A percentile compares a stretch with the other conserved stretches of the same genome.
These are phyloP conservation scores for Nasonia vitripennis DNA, from an alignment of 1,140 invertebrate species.

Conservation along the genomic window DNA sequence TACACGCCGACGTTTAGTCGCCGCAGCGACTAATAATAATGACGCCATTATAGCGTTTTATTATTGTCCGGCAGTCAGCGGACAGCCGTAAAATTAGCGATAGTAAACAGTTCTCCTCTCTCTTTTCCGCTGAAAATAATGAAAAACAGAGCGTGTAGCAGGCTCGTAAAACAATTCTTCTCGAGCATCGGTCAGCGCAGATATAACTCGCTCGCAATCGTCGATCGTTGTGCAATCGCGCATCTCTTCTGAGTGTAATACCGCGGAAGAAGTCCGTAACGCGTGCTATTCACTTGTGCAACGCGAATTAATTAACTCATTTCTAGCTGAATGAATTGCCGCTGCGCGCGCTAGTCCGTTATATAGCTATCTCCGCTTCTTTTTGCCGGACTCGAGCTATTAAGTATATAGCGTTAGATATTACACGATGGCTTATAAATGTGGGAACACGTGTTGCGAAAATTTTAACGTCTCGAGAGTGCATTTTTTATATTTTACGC, in stretches of 20 bases:
- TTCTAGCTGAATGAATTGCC: not conserved
- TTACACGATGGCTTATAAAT: not conserved
- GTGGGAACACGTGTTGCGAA: not conserved
- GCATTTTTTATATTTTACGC: not conserved
- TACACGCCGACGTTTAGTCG: not conserved
- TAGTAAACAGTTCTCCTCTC: constrained; percentile 17
- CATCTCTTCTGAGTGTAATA: not conserved
- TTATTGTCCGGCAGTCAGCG: constrained; percentile 11
- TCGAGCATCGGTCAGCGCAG: not conserved
- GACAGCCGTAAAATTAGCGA: constrained; percentile 28
- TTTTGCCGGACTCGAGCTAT: not conserved
- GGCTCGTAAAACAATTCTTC: constrained; percentile 8
- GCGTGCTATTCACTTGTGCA: not conserved
- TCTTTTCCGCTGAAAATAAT: not conserved
- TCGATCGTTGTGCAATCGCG: constrained; percentile 20
- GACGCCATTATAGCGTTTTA: constrained; percentile 29
- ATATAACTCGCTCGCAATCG: not conserved
- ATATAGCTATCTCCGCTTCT: not conserved
- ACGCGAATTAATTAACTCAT: not conserved
- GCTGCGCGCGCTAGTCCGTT: not conserved
- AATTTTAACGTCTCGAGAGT: not conserved
- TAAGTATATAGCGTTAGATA: not conserved
- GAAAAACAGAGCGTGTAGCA: not conserved
- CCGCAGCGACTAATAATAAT: not conserved
- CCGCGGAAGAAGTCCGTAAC: not conserved